Conservation (phyloP, 2,797 vertebrate species). For the Gobionotothen gibberifrons region DNA sequence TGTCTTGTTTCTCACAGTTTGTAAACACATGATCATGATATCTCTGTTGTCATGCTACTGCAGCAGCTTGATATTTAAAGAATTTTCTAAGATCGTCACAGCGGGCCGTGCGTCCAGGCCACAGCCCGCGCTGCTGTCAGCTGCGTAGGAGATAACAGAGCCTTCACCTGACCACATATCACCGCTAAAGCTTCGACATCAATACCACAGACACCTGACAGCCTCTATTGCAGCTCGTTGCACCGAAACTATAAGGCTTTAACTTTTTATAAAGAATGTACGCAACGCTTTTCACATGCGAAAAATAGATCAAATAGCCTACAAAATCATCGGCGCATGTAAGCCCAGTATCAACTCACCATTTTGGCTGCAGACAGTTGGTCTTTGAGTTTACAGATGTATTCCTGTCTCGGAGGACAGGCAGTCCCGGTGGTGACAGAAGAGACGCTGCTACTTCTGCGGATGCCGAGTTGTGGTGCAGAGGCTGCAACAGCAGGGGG, state of each 20-base stretch:
- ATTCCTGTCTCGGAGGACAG: slow-evolving; percentile 79
- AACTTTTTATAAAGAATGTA: slow-evolving; percentile 23
- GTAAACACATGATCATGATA: background rate
- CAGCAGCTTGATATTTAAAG: slow-evolving; percentile 37
- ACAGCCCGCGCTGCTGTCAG: slow-evolving; percentile 36
- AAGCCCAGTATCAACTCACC: slow-evolving; percentile 76
- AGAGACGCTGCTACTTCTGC: slow-evolving; percentile 57
- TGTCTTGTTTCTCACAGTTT: accelerated
- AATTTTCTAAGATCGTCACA: slow-evolving; percentile 57
- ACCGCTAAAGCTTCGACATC: slow-evolving; percentile 9
- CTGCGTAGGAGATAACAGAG: slow-evolving; percentile 50
- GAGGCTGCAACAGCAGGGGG: slow-evolving; percentile 41
- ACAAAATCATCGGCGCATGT: background rate
- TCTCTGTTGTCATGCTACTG: slow-evolving; percentile 17
- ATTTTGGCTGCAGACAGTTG: slow-evolving; percentile 84
- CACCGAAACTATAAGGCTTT: background rate
- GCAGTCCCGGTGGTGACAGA: slow-evolving; percentile 73
- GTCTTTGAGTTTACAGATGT: slow-evolving; percentile 64
- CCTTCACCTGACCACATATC: slow-evolving; percentile 24
- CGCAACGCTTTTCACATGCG: background rate
- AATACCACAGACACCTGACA: slow-evolving; percentile 35
- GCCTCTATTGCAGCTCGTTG: slow-evolving; percentile 20
- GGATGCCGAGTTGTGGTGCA: slow-evolving; percentile 12
- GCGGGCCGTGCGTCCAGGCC: slow-evolving; percentile 43
- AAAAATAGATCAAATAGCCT: background rate